Conservation (phyloP, 2,888 invertebrate species). For the Andrena fulva region DNA sequence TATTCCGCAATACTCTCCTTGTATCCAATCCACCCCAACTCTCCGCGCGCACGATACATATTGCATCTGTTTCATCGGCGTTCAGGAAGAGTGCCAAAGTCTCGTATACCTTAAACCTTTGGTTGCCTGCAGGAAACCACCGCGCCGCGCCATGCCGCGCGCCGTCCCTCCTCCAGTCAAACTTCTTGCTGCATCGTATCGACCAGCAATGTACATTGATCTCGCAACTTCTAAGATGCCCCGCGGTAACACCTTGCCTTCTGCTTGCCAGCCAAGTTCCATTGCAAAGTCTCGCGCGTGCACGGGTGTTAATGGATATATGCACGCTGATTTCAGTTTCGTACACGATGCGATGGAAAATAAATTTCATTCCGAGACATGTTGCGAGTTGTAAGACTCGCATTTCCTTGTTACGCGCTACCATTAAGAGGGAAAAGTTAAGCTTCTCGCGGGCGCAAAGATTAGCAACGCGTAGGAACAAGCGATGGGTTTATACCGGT, state of each 20-base stretch:
- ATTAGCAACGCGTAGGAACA: not conserved
- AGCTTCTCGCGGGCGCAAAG: not conserved
- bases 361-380: not conserved
- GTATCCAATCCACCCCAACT: conserved; percentile 55
- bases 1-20: conserved; percentile 47
- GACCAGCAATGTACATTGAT: not conserved
- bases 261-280: not conserved
- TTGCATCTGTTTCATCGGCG: conserved; percentile 70
- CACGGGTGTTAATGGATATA: not conserved
- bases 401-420: not conserved
- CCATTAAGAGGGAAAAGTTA: not conserved
- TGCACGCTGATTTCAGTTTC: not conserved
- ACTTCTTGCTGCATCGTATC: not conserved
- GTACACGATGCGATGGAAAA: not conserved
- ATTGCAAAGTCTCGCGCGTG: not conserved
- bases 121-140: conserved; percentile 18
- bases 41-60: conserved; percentile 52
- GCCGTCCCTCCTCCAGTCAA: conserved; percentile 10
- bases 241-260: not conserved
- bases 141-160: not conserved
- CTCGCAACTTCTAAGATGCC: not conserved
- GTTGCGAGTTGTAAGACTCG: not conserved
- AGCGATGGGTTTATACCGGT: not conserved
- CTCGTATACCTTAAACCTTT: conserved; percentile 24
- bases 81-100: conserved; percentile 66